Percentiles rank a stretch among this genome's conserved stretches.
These are phyloP conservation scores for Ursus arctos DNA, from an alignment of 2,113 vertebrate genomes.

Conservation along the genomic window DNA sequence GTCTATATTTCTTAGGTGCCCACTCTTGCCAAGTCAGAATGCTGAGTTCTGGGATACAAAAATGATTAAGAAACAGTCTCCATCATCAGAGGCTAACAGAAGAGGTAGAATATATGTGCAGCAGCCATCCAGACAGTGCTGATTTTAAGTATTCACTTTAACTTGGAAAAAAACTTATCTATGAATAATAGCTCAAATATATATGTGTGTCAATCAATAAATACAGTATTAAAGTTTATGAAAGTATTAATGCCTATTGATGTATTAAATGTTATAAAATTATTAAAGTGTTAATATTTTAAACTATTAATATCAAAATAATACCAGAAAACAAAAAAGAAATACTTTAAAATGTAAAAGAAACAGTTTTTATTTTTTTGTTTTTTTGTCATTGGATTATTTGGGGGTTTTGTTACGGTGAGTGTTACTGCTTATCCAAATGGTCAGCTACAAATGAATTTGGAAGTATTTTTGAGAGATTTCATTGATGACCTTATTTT, in stretches of 20 bases:
- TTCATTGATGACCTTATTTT: conserved; percentile 32
- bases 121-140: not conserved
- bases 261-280: conserved; percentile 28
- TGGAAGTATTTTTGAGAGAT: conserved; percentile 43
- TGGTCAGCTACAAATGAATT: conserved; percentile 13
- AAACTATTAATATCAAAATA: conserved; percentile 12
- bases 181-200: not conserved
- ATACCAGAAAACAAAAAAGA: conserved; percentile 13
- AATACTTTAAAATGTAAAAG: not conserved
- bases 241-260: not conserved
- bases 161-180: not conserved
- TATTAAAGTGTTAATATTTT: conserved; percentile 31
- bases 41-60: conserved; percentile 48
- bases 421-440: conserved; percentile 38
- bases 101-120: not conserved
- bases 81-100: not conserved
- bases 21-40: not conserved
- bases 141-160: conserved; percentile 40
- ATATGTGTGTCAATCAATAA: not conserved
- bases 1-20: not conserved
- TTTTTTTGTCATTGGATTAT: conserved; percentile 6
- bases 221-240: conserved; percentile 15
- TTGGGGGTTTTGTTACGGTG: not conserved
- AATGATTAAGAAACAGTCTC: conserved; percentile 27
- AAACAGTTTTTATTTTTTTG: not conserved